Base-by-base conservation (phyloP, 2,888 invertebrate species). In the Sinodicranocentrus sp. region DNA sequence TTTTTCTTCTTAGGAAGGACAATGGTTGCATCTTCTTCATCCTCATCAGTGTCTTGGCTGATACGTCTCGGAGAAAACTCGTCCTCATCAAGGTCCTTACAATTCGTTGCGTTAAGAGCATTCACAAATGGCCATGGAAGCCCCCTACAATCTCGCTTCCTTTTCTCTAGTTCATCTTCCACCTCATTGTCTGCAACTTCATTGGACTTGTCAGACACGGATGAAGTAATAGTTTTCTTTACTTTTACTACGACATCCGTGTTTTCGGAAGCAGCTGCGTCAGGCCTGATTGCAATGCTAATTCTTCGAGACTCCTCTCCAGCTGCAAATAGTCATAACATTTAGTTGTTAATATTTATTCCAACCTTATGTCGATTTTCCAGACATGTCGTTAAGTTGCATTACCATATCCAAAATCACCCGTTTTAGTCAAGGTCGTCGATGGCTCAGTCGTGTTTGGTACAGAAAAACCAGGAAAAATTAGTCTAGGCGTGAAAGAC, bases 81-180 rank as follows among this genome's bases (percentile, higher is more conserved):
- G 10, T 39, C 54, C 5, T 28, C 26, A 10, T 78, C 78, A 25
- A 78, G 61, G 28, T 78, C 70, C 19, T 44, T 26, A 15, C 79
- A 79, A 26, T 79, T 79, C 17, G 79, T 71, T 1, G 79, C 72
- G 39, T 79, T 79, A 0, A 72, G 25, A 23, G 79, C 79, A 23
- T 79, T 79, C 0, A 79, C 72, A 65, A 79, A 79, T 5, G 79
- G 79, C 79, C 79, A 79, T 10, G 79, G 79, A 23, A 79, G 79
- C 23, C 72, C 72, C 26, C 80, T 26, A 19, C 80, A 80, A 48
- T 72, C 72, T 23, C 72, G 19, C 54, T 80, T 72, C 43, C 43
- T n/a, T 28, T 72, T 3, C 43, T 80, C 80, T 21, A 65, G 3
- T 6, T 72, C 80, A n/a, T 65, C 43, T 2, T 44, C 68, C 15